Evolutionary conservation across 1,140 invertebrate genomes (phyloP), one percentile per base, ranked within the genome.

Genomic region (Platyura marginata): DNA sequence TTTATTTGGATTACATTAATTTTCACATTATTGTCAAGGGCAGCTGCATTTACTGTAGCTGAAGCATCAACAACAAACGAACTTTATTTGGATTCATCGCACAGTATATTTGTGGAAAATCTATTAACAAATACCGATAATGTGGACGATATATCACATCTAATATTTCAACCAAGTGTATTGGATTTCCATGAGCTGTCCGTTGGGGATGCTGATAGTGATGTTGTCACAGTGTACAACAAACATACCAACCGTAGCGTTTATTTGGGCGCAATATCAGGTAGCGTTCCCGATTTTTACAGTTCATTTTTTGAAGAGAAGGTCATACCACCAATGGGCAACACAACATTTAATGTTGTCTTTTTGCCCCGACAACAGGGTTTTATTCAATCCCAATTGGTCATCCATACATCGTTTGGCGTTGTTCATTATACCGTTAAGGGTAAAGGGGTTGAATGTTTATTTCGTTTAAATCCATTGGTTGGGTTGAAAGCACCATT

Each of bases 261-360:
- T 53, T 80, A 86, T 61, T 68, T 92, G 52, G 75, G 79, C 56
- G 85, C 85, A 37, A 86, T 92, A 61, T 86, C 84, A 38, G 86
- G 86, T 48, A 85, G 76, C 58, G 89, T 81, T 44, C 72, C 79
- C 44, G 79, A 87, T 66, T 91, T 91, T 69, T 84, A 90, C 64
- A 87, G 86, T 60, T 90, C 86, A 49, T 91, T 90, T 70, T 89
- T 90, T 68, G 77, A 87, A 63, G 78, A 87, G 55, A 88, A 87
- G 70, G 83, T 89, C 62, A 78, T 97, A 59, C 77, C 82, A 54
- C 86, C 90, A 37, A 72, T 81, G 44, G 81, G 82, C 38, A 95
- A 95, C 62, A 95, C 91, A 48, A 83, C 86, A 45, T 96, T 97
- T 68, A 90, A 82, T 68, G 85, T 96, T 51, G 86, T 95, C 43